Base-by-base conservation (phyloP, 1,140 invertebrate species). In the Cherax quadricarinatus region DNA sequence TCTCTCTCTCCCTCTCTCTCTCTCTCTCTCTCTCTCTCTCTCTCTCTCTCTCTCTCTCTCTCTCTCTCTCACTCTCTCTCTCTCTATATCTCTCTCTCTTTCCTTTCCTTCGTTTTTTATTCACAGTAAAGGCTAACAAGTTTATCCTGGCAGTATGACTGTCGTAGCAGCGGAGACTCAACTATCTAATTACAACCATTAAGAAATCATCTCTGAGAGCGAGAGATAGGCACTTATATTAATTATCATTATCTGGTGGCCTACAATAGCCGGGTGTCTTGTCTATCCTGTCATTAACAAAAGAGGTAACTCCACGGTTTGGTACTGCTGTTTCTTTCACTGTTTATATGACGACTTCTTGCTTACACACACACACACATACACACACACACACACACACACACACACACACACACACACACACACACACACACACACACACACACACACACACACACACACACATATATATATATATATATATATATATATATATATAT, bases 11-110 rank as follows among this genome's bases (percentile, higher is more conserved):
- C 6, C 53, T 70, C 21, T 70, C 21, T 70, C 21, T n/a, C 66
- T 70, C 66, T 70, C 66, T 70, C 18, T 70, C 66, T 70, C 66
- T 70, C 66, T 70, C 66, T 70, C 62, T 70, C 66, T 70, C 66
- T 70, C 66, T 70, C 66, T 70, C 66, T 70, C 66, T 70, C 66
- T 70, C 66, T 70, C 9, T 18, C 66, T 70, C 66, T 70, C 66
- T 70, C 66, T 70, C 62, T 70, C 66, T 70, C 66, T 70, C 66
- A 14, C 66, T 70, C 66, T 70, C 66, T 70, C 66, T 70, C 66
- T 70, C 9, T n/a, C 66, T 70, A 6, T 70, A 6, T 21, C 9
- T 70, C 66, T 70, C 66, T 70, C 66, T 70, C 66, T 18, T 18
- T 60, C 57, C 0, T 16, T 60, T 41, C 30, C 30, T 60, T 60